These are phyloP conservation scores for Synodontis membranacea DNA, from an alignment of 2,113 vertebrate genomes.

Conservation along the genomic window DNA sequence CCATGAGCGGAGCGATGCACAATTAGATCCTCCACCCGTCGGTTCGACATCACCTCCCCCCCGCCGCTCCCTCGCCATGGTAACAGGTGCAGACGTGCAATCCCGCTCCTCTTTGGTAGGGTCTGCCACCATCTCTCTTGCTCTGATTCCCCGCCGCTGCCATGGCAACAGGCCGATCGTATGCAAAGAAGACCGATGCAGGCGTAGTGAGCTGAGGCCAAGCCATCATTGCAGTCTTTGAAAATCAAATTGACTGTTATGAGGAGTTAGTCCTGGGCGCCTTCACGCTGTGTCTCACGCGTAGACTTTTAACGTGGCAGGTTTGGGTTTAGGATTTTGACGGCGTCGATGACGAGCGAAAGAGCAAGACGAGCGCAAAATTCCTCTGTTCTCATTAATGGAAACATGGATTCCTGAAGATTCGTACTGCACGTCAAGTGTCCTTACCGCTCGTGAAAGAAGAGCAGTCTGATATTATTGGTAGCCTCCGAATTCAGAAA, in stretches of 20 bases:
- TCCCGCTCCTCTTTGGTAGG: slow-evolving; percentile 45
- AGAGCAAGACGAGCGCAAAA: neutral
- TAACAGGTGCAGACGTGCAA: slow-evolving; percentile 72
- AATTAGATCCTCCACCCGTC: slow-evolving; percentile 36
- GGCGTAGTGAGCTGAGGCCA: slow-evolving; percentile 62
- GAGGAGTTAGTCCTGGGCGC: slow-evolving; percentile 58
- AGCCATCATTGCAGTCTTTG: slow-evolving; percentile 59
- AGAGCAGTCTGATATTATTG: neutral
- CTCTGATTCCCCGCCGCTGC: slow-evolving; percentile 66
- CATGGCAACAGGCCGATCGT: slow-evolving; percentile 76
- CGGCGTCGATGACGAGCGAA: neutral
- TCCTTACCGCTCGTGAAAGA: neutral
- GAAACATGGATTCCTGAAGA: neutral
- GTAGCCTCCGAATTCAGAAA: neutral
- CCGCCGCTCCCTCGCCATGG: slow-evolving; percentile 67
- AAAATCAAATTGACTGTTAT: slow-evolving; percentile 68
- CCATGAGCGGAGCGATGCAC: slow-evolving; percentile 61
- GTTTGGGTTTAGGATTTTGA: neutral
- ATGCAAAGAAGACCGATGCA: slow-evolving; percentile 65
- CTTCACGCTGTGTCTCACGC: slow-evolving; percentile 13
- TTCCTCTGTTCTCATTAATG: neutral
- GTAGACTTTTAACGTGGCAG: neutral
- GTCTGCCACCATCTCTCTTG: slow-evolving; percentile 49
- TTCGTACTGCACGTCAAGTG: neutral
- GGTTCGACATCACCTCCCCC: slow-evolving; percentile 65